Evolutionary conservation across 2,888 invertebrate genomes (phyloP).

Genomic region (Pollenia griseotomentosa): DNA sequence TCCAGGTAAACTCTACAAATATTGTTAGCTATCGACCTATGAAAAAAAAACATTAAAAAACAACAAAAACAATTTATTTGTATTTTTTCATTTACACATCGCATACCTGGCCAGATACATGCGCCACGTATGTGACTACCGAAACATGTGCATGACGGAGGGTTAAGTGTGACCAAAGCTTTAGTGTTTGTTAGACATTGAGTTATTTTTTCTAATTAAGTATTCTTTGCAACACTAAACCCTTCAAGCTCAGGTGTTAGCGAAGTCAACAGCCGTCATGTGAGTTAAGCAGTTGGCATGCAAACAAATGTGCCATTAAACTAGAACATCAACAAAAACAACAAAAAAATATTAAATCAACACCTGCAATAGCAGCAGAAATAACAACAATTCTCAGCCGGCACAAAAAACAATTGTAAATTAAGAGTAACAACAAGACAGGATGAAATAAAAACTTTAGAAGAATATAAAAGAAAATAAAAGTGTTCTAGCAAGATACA

Average conservation of each 20-base stretch:
- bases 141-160: no score
- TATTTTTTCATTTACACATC: no score
- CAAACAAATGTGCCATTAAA: constrained; percentile 34
- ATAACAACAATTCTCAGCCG: not conserved
- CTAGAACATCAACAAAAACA: not conserved
- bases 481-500: no score
- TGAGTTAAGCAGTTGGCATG: constrained; percentile 39
- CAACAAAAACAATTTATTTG: no score
- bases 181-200: no score
- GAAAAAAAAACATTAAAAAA: no score
- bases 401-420: constrained; percentile 19
- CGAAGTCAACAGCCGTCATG: constrained; percentile 48
- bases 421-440: constrained; percentile 9
- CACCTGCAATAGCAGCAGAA: constrained; percentile 6
- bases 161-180: not conserved
- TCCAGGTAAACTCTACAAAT: no score
- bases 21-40: no score
- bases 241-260: constrained; percentile 63
- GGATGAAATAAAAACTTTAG: not conserved
- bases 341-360: constrained; percentile 2
- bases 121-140: no score
- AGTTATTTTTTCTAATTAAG: not conserved
- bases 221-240: not conserved
- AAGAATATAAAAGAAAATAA: no score
- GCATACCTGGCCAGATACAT: no score